These are phyloP conservation scores for Drosophila lacertosa DNA, from an alignment of 1,140 invertebrate species.

Conservation along the genomic window DNA sequence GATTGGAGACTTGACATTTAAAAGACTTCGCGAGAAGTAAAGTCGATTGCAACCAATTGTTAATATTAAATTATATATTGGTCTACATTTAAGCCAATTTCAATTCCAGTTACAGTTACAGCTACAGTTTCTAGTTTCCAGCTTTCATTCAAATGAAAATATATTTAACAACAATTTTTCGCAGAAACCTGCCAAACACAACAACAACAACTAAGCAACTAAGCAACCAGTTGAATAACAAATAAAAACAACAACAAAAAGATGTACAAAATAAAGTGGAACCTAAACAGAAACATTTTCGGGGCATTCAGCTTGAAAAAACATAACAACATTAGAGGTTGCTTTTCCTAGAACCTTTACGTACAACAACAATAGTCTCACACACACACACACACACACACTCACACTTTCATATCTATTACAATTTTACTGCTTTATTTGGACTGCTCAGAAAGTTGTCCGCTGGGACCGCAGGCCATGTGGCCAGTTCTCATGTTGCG, in stretches of 20 bases:
- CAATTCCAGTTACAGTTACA: no score
- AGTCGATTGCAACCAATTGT: no score
- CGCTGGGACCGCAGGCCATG: constrained; percentile 57
- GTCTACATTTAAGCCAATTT: no score
- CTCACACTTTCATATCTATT: constrained; percentile 50
- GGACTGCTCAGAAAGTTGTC: constrained; percentile 53
- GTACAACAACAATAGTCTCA: constrained; percentile 41
- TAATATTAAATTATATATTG: no score
- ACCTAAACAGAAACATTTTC: constrained; percentile 55
- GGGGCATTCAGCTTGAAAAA: constrained; percentile 56
- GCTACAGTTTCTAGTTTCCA: no score
- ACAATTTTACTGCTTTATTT: constrained; percentile 77
- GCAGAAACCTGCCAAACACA: constrained; percentile 46
- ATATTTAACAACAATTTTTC: constrained; percentile 61
- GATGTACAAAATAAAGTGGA: constrained; percentile 13
- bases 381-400: constrained; percentile 6
- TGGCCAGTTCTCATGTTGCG: constrained; percentile 66
- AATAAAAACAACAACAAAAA: constrained; percentile 19
- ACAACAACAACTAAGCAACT: constrained; percentile 44
- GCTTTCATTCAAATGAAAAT: constrained; percentile 56
- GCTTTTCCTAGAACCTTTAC: constrained; percentile 63
- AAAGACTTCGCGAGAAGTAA: constrained; percentile 5
- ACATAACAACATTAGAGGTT: constrained; percentile 58
- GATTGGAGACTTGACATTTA: constrained; percentile 9
- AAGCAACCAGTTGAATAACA: constrained; percentile 54